Conservation (phyloP, 2,797 vertebrate species). For the Allenopithecus nigroviridis region DNA sequence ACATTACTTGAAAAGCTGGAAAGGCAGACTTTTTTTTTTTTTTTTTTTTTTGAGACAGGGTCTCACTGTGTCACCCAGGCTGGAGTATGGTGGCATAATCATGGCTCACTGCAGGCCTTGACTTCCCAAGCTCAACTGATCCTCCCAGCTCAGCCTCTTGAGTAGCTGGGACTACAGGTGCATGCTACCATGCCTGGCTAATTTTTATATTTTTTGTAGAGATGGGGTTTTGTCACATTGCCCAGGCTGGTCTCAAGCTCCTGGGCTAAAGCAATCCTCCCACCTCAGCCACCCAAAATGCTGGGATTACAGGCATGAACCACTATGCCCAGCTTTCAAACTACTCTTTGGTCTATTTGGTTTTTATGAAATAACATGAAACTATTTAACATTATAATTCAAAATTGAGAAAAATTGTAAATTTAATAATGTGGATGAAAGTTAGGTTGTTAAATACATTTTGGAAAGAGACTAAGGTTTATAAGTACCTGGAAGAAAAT, state of each 20-base stretch:
- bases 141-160: background rate
- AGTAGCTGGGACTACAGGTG: background rate
- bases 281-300: background rate
- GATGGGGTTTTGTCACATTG: background rate
- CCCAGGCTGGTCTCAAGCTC: background rate
- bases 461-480: background rate
- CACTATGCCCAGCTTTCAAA: background rate
- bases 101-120: background rate
- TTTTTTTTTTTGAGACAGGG: background rate
- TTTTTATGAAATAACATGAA: background rate
- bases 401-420: conserved; percentile 15
- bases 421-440: background rate
- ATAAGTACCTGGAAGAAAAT: background rate
- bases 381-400: background rate
- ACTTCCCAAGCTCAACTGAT: background rate
- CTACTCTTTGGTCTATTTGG: background rate
- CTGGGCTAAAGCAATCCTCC: background rate
- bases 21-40: background rate
- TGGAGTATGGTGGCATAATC: background rate
- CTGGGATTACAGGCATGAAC: background rate
- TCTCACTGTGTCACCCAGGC: background rate
- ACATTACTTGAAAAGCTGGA: background rate
- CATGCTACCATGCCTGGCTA: background rate
- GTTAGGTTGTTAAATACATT: background rate
- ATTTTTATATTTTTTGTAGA: background rate